These are phyloP conservation scores for Pelodytes ibericus DNA, from an alignment of 2,797 vertebrate genomes.

Conservation along the genomic window DNA sequence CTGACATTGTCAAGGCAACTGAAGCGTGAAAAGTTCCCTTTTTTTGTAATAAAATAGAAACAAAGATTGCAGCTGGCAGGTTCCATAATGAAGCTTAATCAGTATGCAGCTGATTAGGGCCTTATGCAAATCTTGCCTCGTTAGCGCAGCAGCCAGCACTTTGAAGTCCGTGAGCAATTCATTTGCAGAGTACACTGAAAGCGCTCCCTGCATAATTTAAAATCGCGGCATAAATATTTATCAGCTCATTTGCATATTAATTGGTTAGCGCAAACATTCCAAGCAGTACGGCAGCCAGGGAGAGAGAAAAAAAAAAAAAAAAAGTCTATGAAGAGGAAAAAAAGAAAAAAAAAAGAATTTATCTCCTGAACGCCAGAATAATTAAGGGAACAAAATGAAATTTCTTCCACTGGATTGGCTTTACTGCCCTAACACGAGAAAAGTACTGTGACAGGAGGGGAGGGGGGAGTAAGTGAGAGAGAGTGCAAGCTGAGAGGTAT, in stretches of 20 bases:
- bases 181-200: conserved; percentile 97
- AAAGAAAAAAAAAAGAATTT: too few relatives aligned
- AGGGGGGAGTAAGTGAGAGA: conserved; percentile 60
- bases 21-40: conserved; percentile 93
- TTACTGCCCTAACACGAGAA: conserved; percentile 76
- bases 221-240: conserved; percentile 98
- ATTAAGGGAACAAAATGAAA: conserved; percentile 84
- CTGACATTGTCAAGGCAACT: conserved; percentile 94
- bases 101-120: conserved; percentile 99
- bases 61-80: conserved; percentile 98
- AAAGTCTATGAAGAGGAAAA: too few relatives aligned
- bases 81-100: conserved; percentile 99
- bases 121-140: conserved; percentile 99
- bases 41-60: conserved; percentile 96
- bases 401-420: conserved; percentile 81
- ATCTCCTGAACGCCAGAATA: conserved; percentile 82
- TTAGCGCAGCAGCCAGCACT: conserved; percentile 95
- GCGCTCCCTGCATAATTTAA: conserved; percentile 98
- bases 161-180: conserved; percentile 99
- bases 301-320: conserved; percentile 69
- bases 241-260: conserved; percentile 99
- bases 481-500: too few relatives aligned
- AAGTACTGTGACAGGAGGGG: conserved; percentile 68
- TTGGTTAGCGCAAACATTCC: conserved; percentile 84
- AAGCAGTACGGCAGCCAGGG: conserved; percentile 62